Percentiles rank a stretch among this genome's conserved stretches.
These are phyloP conservation scores for Muscicapa comitata DNA, from an alignment of 2,797 vertebrate genomes.

Conservation along the genomic window DNA sequence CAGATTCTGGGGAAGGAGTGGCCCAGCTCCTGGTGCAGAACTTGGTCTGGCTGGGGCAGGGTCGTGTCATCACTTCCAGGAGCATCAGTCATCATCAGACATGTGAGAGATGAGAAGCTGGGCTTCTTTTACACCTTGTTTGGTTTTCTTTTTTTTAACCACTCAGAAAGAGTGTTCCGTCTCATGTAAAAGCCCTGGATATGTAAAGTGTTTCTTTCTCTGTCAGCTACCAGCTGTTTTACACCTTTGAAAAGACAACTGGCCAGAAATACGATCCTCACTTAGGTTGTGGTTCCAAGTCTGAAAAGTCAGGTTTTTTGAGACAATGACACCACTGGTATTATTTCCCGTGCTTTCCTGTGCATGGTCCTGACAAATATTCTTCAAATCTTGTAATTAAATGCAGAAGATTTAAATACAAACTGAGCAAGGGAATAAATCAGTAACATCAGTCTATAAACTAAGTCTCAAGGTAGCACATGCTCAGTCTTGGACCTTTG, in stretches of 20 bases:
- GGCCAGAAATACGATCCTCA: not conserved
- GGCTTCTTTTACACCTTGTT: not conserved
- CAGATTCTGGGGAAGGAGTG: not conserved
- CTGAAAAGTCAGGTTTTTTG: not conserved
- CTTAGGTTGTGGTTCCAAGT: not conserved
- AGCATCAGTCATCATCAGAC: not conserved
- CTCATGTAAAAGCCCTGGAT: not conserved
- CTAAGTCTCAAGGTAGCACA: conserved; percentile 23
- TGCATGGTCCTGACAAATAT: not conserved
- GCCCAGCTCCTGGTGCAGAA: not conserved
- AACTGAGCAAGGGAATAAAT: not conserved
- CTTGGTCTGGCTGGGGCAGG: not conserved
- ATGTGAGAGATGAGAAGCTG: not conserved
- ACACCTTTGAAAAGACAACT: not conserved
- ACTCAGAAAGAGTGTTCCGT: not conserved
- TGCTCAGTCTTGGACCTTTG: not conserved
- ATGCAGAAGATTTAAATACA: conserved; percentile 23
- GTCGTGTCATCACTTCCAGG: not conserved
- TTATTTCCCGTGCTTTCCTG: not conserved
- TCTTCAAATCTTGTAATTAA: conserved; percentile 1
- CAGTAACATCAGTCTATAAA: conserved; percentile 15
- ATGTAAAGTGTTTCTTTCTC: not conserved
- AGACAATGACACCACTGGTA: not conserved
- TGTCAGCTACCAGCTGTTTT: not conserved
- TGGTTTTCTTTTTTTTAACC: not conserved